Conservation (phyloP, 1,140 invertebrate species). For the Camponotus pennsylvanicus region DNA sequence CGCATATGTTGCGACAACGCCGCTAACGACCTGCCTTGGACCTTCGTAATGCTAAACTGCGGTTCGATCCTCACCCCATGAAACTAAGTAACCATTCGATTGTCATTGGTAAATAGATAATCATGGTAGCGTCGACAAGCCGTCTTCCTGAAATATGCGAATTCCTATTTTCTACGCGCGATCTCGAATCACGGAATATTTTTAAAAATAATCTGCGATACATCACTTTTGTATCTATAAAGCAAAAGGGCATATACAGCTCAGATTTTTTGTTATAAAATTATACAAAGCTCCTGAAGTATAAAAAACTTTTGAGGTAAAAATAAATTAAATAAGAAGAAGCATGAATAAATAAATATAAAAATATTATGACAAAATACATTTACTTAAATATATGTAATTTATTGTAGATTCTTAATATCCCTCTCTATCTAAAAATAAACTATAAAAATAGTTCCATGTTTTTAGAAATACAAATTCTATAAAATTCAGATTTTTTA, state of each 20-base stretch:
- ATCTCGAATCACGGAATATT: not conserved
- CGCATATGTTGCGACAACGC: conserved; percentile 86
- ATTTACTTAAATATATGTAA: too few relatives aligned
- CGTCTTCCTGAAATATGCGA: not conserved
- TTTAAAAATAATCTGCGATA: not conserved
- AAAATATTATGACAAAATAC: too few relatives aligned
- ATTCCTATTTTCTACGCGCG: not conserved
- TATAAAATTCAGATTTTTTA: not conserved
- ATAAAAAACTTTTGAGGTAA: not conserved
- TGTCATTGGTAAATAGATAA: conserved; percentile 83
- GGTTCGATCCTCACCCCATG: conserved; percentile 82
- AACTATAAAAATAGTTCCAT: too few relatives aligned
- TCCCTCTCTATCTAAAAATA: not conserved
- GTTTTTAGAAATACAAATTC: too few relatives aligned
- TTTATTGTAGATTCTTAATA: not conserved
- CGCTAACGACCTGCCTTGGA: conserved; percentile 85
- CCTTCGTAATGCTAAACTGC: conserved; percentile 85
- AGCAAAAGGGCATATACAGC: not conserved
- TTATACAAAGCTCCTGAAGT: not conserved
- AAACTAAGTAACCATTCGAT: conserved; percentile 85
- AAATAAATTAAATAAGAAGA: not conserved
- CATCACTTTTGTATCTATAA: not conserved
- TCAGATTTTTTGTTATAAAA: not conserved
- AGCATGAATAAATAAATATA: not conserved
- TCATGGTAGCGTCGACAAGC: conserved; percentile 70